Evolutionary conservation across 2,113 vertebrate species (phyloP), one percentile per base, ranked within the genome.

Genomic region (Tupaia chinensis): DNA sequence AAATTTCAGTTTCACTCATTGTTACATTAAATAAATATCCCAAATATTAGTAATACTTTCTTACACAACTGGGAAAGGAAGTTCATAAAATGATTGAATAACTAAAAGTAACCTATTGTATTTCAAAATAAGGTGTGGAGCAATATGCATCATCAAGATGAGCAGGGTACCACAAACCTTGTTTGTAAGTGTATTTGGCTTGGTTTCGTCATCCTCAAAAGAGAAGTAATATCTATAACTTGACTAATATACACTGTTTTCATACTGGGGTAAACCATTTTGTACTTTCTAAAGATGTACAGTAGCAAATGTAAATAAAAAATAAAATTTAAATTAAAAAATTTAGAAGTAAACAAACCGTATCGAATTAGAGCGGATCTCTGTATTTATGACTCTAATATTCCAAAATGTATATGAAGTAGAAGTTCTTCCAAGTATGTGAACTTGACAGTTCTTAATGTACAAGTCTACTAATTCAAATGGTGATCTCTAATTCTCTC

Each of bases 1-100:
- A 93, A 83, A 87, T 95, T 95, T 95, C 53, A 87, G 69, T 22
- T 78, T 93, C 82, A 93, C 80, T 69, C 13, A 70, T 56, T 72
- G 60, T 86, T 76, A 93, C 93, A 83, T 89, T 82, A 86, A 91
- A 89, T 54, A 82, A 77, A 83, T 88, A 69, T 10, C 60, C 15
- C 61, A 91, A 80, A 29, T 27, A 27, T 60, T 61, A 44, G 3
- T 69, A 92, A 79, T 83, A 16, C 5, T 44, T 70, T 89, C 56
- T 81, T 72, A 61, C 1, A 3, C 58, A 90, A 44, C 34, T 65
- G 80, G 44, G 22, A 58, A 96, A 73, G 22, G 58, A 95, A 61
- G 27, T 15, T 76, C 68, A 90, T 19, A 81, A 78, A 85, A 25
- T 44, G 80, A 65, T 16, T 94, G 27, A 12, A 81, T 77, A 70